Evolutionary conservation across 2,888 invertebrate genomes (phyloP).

Genomic region (Macrophya alboannulata): DNA sequence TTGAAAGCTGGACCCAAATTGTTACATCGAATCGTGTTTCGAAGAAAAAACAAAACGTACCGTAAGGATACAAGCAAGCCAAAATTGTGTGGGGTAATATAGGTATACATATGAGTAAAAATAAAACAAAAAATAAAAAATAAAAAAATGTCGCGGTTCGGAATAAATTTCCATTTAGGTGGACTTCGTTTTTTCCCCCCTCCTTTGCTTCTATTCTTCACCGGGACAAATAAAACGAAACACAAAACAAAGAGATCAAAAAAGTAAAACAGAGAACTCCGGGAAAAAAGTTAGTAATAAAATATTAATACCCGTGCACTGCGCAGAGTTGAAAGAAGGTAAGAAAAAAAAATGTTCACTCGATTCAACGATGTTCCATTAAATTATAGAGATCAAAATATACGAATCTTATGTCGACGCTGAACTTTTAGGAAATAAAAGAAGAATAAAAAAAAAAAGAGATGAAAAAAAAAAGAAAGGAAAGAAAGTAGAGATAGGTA

Average conservation of each 20-base stretch:
- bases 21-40: conserved; percentile 40
- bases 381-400: conserved; percentile 13
- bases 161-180: conserved; percentile 54
- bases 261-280: not conserved
- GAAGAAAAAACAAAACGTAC: conserved; percentile 15
- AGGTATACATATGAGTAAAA: not conserved
- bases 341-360: conserved; percentile 12
- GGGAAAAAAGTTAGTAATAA: conserved; percentile 10
- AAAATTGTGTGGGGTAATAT: not conserved
- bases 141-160: conserved; percentile 22
- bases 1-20: conserved; percentile 53
- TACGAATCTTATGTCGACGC: conserved; percentile 3
- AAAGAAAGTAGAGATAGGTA: not conserved
- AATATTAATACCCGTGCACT: not conserved
- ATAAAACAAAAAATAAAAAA: conserved; percentile 16
- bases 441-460: not conserved
- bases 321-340: not conserved
- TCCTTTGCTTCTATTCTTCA: not conserved
- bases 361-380: conserved; percentile 6
- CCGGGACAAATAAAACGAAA: not conserved
- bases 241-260: not conserved
- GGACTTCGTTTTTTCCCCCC: not conserved
- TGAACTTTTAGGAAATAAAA: not conserved
- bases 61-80: not conserved
- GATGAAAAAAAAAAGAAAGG: too few species aligned